These are phyloP conservation scores for Mionectes olivaceus DNA, from an alignment of 2,797 vertebrate species.

Conservation along the genomic window DNA sequence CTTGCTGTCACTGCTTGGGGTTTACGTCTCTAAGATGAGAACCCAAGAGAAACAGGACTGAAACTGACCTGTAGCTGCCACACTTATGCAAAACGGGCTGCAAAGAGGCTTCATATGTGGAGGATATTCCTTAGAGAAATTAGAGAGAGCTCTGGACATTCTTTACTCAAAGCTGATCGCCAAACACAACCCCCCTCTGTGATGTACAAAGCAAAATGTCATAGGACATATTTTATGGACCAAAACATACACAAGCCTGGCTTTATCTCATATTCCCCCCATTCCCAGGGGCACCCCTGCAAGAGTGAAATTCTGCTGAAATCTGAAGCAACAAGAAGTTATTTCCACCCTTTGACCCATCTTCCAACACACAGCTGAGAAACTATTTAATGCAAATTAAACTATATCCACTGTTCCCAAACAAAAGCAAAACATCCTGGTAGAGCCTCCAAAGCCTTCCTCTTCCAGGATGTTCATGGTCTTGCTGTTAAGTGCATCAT, in stretches of 20 bases:
- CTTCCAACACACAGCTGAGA: background rate
- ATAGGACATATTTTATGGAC: background rate
- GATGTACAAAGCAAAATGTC: no score
- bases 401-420: background rate
- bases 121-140: background rate
- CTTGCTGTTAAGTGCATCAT: rapidly evolving
- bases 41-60: background rate
- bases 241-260: background rate
- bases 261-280: background rate
- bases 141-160: background rate
- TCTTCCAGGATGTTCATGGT: background rate
- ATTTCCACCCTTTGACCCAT: background rate
- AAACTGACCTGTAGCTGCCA: background rate
- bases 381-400: background rate
- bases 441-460: background rate
- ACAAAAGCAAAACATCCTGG: background rate
- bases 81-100: background rate
- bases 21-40: background rate
- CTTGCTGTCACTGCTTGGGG: background rate
- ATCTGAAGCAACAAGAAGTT: background rate
- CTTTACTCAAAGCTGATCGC: background rate
- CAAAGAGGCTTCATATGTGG: rapidly evolving
- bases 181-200: background rate
- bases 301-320: constrained; percentile 18
- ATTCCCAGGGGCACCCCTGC: background rate